Base-by-base conservation (phyloP, 2,113 vertebrate genomes). In the Melanocharis versteri region DNA sequence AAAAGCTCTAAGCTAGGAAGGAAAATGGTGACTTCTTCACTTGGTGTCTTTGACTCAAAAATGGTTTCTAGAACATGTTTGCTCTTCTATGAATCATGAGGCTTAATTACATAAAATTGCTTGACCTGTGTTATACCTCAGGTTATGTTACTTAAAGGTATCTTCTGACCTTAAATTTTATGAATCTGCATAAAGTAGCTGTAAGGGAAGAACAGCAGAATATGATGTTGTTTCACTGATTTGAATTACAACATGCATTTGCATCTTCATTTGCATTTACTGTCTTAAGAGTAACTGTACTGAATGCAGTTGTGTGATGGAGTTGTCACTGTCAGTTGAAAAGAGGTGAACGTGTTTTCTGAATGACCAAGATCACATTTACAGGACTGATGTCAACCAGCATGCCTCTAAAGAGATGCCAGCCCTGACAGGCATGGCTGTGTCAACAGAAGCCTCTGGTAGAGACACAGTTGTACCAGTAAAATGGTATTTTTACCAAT, bases 121-220 rank as follows among this genome's bases (percentile, higher is more conserved):
- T 83, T 96, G 93, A 90, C 93, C 86, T 71, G 28, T 92, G 40
- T 71, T 93, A 68, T 53, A 92, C 69, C 53, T 89, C 65, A 81
- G n/a, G 76, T 86, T 94, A 64, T 90, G 87, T 94, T 83, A 94
- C 89, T 92, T 96, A 84, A 94, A 89, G 92, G 94, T 93, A 90
- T 89, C 86, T 90, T 95, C 90, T 90, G 85, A 87, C 92, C 80
- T 94, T 93, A 95, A 90, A 92, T 78, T 90, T 86, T 75, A 89
- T 65, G 72, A 78, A 87, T 89, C 89, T 88, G 86, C 92, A 95
- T 80, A 77, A 91, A 88, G 69, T 69, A 87, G 90, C 76, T 92
- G 53, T 54, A 95, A 96, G 90, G 92, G 87, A 95, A 75, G 53
- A 94, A 56, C 0, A 2, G 31, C 42, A 87, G 88, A 89, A 94